A percentile compares a stretch with the other conserved stretches of the same genome.
These are phyloP conservation scores for Agonopterix subpropinquella DNA, from an alignment of 2,888 invertebrate genomes.

Conservation along the genomic window DNA sequence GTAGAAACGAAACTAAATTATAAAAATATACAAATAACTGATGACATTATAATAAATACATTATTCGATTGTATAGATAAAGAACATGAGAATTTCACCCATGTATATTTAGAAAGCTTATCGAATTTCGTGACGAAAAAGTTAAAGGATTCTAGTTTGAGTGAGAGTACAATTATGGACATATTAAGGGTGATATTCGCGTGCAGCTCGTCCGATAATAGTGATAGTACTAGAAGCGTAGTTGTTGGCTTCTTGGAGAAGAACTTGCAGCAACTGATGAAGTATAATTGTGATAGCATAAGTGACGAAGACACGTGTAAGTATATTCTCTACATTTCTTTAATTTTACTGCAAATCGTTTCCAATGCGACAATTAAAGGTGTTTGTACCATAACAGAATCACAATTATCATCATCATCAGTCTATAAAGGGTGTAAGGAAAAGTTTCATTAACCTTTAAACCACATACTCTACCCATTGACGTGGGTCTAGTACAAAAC, in stretches of 20 bases:
- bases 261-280: slow-evolving; percentile 23
- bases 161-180: slow-evolving; percentile 20
- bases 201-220: slow-evolving; percentile 42
- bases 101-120: slow-evolving; percentile 45
- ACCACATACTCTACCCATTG: too few relatives aligned
- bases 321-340: slow-evolving; percentile 8
- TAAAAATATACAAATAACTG: slow-evolving; percentile 11
- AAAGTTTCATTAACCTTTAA: too few relatives aligned
- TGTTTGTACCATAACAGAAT: too few relatives aligned
- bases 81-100: slow-evolving; percentile 46
- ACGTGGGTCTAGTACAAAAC: too few relatives aligned
- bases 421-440: too few relatives aligned
- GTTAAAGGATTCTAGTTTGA: slow-evolving; percentile 14
- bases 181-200: slow-evolving; percentile 35
- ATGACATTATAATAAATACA: slow-evolving; percentile 26
- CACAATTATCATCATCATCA: too few relatives aligned
- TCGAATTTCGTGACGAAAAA: slow-evolving; percentile 29
- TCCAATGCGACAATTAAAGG: not conserved
- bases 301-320: slow-evolving; percentile 35
- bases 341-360: not conserved
- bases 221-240: slow-evolving; percentile 28
- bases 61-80: slow-evolving; percentile 32
- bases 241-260: slow-evolving; percentile 40
- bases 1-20: slow-evolving; percentile 22
- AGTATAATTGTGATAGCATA: slow-evolving; percentile 14